These are phyloP conservation scores for Saturnia pavonia DNA, from an alignment of 2,888 invertebrate genomes.

Conservation along the genomic window DNA sequence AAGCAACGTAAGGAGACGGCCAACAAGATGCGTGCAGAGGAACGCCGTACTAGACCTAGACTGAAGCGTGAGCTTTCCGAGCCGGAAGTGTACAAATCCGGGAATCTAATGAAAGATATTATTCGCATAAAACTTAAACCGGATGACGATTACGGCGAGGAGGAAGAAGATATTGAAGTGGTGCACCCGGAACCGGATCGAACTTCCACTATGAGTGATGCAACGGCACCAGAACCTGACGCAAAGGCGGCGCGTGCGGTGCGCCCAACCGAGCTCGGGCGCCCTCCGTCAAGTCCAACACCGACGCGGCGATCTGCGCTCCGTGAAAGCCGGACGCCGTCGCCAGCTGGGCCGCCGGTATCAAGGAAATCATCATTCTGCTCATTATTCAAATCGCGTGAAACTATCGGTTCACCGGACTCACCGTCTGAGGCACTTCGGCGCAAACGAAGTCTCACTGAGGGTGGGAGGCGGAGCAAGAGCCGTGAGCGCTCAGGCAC, in stretches of 20 bases:
- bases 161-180: conserved; percentile 57
- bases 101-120: conserved; percentile 62
- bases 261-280: conserved; percentile 62
- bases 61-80: conserved; percentile 59
- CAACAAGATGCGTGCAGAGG: conserved; percentile 57
- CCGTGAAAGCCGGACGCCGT: conserved; percentile 81
- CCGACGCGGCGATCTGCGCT: conserved; percentile 35
- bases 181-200: conserved; percentile 77
- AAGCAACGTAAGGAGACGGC: conserved; percentile 59
- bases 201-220: conserved; percentile 34
- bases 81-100: conserved; percentile 59
- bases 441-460: conserved; percentile 68
- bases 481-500: conserved; percentile 84
- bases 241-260: conserved; percentile 41
- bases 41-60: conserved; percentile 56
- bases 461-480: conserved; percentile 84
- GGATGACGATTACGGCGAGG: conserved; percentile 86
- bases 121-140: conserved; percentile 88
- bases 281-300: conserved; percentile 49
- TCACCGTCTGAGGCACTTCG: conserved; percentile 78
- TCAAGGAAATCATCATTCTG: conserved; percentile 92
- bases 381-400: conserved; percentile 89
- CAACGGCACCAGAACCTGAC: conserved; percentile 75
- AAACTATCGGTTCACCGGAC: conserved; percentile 84
- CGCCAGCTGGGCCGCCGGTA: conserved; percentile 83